phyloP scores from a whole-genome alignment of 2,113 vertebrate species.

The Asarcornis scutulata region DNA sequence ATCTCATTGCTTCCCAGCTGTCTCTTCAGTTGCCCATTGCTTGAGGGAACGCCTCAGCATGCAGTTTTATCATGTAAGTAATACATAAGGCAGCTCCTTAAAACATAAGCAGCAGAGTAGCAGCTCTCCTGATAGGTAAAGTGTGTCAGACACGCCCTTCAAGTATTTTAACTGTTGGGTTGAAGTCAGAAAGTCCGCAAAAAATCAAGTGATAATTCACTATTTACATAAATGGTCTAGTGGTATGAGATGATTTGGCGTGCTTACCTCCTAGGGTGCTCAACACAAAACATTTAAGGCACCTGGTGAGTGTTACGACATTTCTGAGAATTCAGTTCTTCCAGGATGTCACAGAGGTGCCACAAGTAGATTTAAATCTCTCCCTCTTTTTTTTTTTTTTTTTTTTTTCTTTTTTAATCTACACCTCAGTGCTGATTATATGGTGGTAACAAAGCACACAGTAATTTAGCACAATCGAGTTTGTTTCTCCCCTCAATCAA shows the following conservation, averaged over 20 bases:
- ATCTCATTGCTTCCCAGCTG: neutral
- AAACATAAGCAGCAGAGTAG: neutral
- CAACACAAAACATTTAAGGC: neutral
- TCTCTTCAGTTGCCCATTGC: neutral
- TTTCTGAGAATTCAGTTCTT: neutral
- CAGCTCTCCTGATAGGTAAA: neutral
- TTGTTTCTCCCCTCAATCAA: neutral
- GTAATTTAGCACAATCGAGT: neutral
- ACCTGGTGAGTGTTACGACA: neutral
- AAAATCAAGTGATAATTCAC: neutral
- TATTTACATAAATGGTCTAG: neutral
- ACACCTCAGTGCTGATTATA: neutral
- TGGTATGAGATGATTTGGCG: neutral
- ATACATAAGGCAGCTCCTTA: neutral
- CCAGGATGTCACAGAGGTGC: neutral
- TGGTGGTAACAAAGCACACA: neutral
- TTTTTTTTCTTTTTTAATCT: neutral
- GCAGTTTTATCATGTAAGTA: neutral
- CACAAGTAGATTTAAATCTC: neutral
- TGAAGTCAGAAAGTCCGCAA: neutral
- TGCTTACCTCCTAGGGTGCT: neutral
- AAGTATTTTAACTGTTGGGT: neutral
- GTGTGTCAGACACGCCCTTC: neutral
- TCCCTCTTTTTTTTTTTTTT: neutral
- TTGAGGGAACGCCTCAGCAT: neutral